Evolutionary conservation across 1,140 invertebrate genomes (phyloP).

Genomic region (Microplitis mediator): DNA sequence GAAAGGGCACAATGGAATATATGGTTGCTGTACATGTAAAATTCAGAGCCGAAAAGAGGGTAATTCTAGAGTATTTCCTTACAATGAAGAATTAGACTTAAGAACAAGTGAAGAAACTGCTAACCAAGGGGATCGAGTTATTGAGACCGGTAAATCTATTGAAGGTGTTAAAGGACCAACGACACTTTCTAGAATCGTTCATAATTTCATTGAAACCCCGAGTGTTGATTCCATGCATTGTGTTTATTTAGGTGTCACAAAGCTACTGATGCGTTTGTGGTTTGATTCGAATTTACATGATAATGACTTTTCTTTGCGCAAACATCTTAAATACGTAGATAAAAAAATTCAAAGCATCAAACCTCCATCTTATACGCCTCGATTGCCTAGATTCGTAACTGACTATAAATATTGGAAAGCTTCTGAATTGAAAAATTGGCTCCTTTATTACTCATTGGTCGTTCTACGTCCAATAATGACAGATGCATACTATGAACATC

Average conservation of each 20-base stretch:
- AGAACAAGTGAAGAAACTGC: no score
- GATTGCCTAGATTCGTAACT: neutral
- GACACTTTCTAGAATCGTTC: neutral
- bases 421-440: neutral
- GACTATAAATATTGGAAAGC: neutral
- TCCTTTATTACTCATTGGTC: neutral
- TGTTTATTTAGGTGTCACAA: slow-evolving; percentile 1
- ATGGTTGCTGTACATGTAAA: no score
- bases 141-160: neutral
- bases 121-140: no score
- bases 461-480: neutral
- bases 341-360: no score
- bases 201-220: slow-evolving; percentile 1
- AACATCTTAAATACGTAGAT: no score
- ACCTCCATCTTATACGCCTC: neutral
- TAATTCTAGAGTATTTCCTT: no score
- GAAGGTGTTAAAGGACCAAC: slow-evolving; percentile 18
- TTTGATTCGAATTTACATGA: neutral
- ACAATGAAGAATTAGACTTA: no score
- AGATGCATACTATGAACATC: neutral
- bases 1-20: no score
- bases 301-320: no score
- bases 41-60: no score
- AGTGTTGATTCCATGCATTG: neutral
- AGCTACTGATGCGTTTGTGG: slow-evolving; percentile 3